A percentile compares a stretch with the other conserved stretches of the same genome.
Evolutionary conservation across 1,140 invertebrate genomes (phyloP).

Genomic region (Spodoptera frugiperda): DNA sequence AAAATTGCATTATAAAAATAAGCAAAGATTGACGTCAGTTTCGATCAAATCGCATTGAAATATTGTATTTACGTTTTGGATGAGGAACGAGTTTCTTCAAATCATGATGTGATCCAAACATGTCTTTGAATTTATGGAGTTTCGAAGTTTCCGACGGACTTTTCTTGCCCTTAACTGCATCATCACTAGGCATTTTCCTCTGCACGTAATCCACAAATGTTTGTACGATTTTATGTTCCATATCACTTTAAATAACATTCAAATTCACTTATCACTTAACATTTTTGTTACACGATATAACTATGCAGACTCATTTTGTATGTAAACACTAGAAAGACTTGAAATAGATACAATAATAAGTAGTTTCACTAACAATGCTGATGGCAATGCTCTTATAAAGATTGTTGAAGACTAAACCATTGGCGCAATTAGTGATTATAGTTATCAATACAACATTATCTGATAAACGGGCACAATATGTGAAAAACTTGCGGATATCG

Average conservation of each 20-base stretch:
- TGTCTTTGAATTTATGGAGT: conserved; percentile 61
- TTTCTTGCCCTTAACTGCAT: conserved; percentile 60
- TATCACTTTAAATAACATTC: conserved; percentile 38
- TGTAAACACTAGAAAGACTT: not conserved
- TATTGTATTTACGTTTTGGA: conserved; percentile 58
- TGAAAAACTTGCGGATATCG: conserved; percentile 1
- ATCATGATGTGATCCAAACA: conserved; percentile 68
- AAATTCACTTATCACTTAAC: conserved; percentile 19
- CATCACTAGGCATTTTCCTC: conserved; percentile 46
- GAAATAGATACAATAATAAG: not conserved
- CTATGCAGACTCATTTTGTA: not conserved
- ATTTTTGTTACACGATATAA: not conserved
- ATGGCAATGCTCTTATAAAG: conserved; percentile 7
- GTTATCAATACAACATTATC: conserved; percentile 37
- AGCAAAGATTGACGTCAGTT: not conserved
- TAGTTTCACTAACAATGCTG: not conserved
- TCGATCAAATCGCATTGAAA: not conserved
- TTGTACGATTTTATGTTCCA: conserved; percentile 61
- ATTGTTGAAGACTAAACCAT: conserved; percentile 49
- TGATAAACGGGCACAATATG: conserved; percentile 3
- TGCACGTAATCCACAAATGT: conserved; percentile 45
- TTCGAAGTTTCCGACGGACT: conserved; percentile 59
- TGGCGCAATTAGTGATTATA: conserved; percentile 38
- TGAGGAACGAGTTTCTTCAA: conserved; percentile 38
- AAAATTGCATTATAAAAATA: too few species aligned